A percentile compares a stretch with the other conserved stretches of the same genome.
Evolutionary conservation across 2,888 invertebrate species (phyloP).

Genomic region (Ophion slaviceki): DNA sequence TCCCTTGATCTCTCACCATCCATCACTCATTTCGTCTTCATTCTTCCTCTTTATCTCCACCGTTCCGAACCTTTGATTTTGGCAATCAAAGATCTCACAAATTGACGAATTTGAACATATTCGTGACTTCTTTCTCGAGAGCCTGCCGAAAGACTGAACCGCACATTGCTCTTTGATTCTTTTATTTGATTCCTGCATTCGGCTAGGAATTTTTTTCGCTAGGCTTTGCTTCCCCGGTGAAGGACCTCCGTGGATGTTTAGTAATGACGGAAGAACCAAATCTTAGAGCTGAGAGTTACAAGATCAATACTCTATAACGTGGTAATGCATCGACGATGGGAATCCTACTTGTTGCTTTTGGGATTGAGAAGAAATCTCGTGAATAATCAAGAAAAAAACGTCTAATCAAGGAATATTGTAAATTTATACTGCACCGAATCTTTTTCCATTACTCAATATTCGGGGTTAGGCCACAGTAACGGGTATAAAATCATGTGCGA

Average conservation of each 20-base stretch:
- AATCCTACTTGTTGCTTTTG: not conserved
- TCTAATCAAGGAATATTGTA: too few species aligned
- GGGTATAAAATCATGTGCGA: too few species aligned
- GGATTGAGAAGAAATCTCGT: too few species aligned
- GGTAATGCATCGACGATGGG: too few species aligned
- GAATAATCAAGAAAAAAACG: too few species aligned
- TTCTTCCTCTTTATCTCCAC: not conserved
- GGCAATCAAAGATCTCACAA: not conserved
- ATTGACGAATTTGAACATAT: not conserved
- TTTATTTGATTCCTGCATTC: not conserved
- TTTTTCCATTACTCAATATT: too few species aligned
- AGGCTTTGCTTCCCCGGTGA: not conserved
- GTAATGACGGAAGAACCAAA: not conserved
- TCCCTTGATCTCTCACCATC: not conserved
- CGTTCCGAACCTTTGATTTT: not conserved
- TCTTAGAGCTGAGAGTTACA: not conserved
- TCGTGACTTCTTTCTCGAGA: not conserved
- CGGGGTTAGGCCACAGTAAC: too few species aligned
- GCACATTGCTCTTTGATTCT: not conserved
- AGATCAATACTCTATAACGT: not conserved
- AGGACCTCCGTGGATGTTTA: not conserved
- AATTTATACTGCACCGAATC: too few species aligned
- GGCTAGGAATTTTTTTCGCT: not conserved
- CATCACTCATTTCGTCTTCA: not conserved
- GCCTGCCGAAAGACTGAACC: not conserved